phyloP scores from a whole-genome alignment of 2,888 invertebrate species.

The Anodontia alba region DNA sequence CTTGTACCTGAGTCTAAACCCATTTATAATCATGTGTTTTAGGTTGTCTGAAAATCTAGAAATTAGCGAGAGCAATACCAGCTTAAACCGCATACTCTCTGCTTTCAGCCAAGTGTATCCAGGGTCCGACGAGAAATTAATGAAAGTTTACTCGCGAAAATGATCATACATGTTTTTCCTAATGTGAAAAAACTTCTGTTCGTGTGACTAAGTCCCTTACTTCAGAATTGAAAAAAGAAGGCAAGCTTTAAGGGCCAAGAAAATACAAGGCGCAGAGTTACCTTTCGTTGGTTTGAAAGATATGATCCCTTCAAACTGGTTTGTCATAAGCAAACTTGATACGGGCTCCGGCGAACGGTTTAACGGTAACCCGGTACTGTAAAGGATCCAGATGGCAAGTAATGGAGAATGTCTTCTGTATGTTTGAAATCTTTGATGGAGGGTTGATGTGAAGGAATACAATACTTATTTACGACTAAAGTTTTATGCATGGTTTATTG shows the following conservation, averaged over 20 bases:
- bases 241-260: neutral
- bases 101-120: neutral
- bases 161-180: neutral
- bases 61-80: no score
- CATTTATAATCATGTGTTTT: no score
- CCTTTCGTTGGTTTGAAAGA: neutral
- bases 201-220: neutral
- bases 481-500: constrained; percentile 8
- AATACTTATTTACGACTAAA: neutral
- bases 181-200: neutral
- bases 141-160: neutral
- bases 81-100: no score
- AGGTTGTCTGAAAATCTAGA: no score
- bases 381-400: neutral
- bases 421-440: neutral
- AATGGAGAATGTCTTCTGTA: neutral
- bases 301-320: neutral
- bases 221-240: neutral
- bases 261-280: neutral
- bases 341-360: neutral
- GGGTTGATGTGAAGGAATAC: neutral
- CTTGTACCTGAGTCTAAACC: no score
- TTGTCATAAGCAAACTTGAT: neutral
- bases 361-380: neutral
- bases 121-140: neutral